Evolutionary conservation across 2,113 vertebrate species (phyloP), one percentile per base, ranked within the genome.

Genomic region (Agelaius tricolor): DNA sequence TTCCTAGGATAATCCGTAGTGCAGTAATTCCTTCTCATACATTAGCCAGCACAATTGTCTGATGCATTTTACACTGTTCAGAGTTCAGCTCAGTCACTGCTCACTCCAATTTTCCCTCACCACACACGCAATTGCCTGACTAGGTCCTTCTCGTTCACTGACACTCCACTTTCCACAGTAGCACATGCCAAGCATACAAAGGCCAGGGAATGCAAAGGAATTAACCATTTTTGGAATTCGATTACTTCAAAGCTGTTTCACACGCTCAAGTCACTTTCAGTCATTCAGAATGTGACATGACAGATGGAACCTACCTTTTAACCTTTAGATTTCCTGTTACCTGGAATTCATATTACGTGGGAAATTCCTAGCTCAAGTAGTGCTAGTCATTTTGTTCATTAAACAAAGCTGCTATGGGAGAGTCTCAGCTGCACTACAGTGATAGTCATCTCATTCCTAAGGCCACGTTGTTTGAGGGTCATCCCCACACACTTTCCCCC

Each of bases 121-220:
- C 37, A 79, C 69, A 84, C 67, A 79, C 9, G 51, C 75, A 90
- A 84, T 35, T 4, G 23, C 41, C 89, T 87, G 88, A 89, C 6
- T 30, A 59, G 81, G 82, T 85, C 84, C 86, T 96, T 68, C 67
- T 91, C 10, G 0, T 83, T 93, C 91, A 81, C 65, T 67, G 79
- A 90, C 87, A 84, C 62, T 92, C 41, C 2, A 57, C 73, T 76
- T 97, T 92, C 92, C 87, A 58, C 71, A 43, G 84, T 31, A 93
- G 77, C 52, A 44, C 91, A 94, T 68, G 77, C 94, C 85, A 81
- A 86, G 91, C 37, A 63, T 58, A 62, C 93, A 91, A 82, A 78
- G 89, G 73, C 69, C 4, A 11, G 62, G 74, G 91, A 86, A 96
- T 35, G 58, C 93, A n/a, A 47, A 90, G 54, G 84, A 71, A 69